Evolutionary conservation across 2,888 invertebrate genomes (phyloP), one percentile per base, ranked within the genome.

Genomic region (Drosophila putrida): DNA sequence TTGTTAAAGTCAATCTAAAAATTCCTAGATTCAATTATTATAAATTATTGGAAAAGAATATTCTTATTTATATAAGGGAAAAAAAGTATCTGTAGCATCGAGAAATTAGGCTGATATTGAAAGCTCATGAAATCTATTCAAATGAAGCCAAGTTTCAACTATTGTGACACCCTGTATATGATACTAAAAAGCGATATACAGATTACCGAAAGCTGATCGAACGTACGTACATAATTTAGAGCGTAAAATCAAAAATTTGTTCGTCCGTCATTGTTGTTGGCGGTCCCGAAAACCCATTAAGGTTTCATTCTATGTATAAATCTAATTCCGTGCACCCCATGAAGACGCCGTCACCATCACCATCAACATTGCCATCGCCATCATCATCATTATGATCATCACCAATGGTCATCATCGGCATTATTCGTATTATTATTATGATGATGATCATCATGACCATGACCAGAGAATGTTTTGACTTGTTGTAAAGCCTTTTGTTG

Each of bases 211-310:
- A 65, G 58, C 75, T 64, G 77, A 80, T 76, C 78, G 80, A 77
- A 66, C 65, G 53, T 71, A 71, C 81, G 71, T 71, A 75, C 75
- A 80, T 90, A 88, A 88, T 89, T 88, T 90, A 82, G 80, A 80
- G 88, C 84, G 80, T 82, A 87, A 83, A 88, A 90, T 86, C 80
- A 80, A 87, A 80, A 87, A 86, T 86, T 86, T 82, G 88, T 87
- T 82, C 73, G 77, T 81, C 82, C 87, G 78, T 83, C 82, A 85
- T 88, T 87, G 87, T 81, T 57, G 54, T 75, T 72, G 72, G 53
- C 62, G 64, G 78, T 31, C 64, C 72, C 62, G 64, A 61, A 79
- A 80, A 80, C 69, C 80, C 81, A 80, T 80, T 83, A 80, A 82
- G 69, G 66, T 76, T 69, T 61, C 69, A 77, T 77, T 71, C 75